These are phyloP conservation scores for Lasioglossum marginatum DNA, from an alignment of 2,888 invertebrate species.

Conservation along the genomic window DNA sequence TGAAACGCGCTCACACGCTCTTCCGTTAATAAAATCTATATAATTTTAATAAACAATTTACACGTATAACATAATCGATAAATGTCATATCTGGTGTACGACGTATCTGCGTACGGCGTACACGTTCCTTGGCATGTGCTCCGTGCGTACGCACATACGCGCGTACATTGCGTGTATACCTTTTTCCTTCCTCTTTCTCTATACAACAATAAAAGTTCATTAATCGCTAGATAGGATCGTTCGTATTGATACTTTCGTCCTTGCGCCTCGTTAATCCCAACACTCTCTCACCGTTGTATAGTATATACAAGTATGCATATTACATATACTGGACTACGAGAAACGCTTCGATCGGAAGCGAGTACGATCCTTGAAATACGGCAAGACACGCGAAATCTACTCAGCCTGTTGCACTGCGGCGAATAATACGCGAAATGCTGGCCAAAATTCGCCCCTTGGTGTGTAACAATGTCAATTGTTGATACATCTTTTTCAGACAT, in stretches of 20 bases:
- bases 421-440: background rate
- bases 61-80: slow-evolving; percentile 82
- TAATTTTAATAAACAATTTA: slow-evolving; percentile 82
- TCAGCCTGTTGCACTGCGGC: background rate
- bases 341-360: slow-evolving; percentile 26
- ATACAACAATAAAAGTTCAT: slow-evolving; percentile 81
- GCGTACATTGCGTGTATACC: background rate
- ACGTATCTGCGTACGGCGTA: slow-evolving; percentile 22
- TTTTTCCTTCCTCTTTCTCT: slow-evolving; percentile 66
- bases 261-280: slow-evolving; percentile 59
- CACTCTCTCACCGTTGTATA: slow-evolving; percentile 53
- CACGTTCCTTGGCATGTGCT: background rate
- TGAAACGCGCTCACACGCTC: slow-evolving; percentile 28
- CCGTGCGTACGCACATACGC: background rate
- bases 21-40: slow-evolving; percentile 79
- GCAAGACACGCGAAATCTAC: background rate
- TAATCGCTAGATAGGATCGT: slow-evolving; percentile 77
- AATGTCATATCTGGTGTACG: slow-evolving; percentile 70
- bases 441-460: background rate
- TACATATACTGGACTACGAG: slow-evolving; percentile 19
- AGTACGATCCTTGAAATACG: slow-evolving; percentile 35
- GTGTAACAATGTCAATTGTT: background rate
- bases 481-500: background rate
- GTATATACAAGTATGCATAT: background rate
- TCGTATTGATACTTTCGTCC: slow-evolving; percentile 59